phyloP scores from a whole-genome alignment of 2,797 vertebrate genomes.

The Alosa sapidissima region DNA sequence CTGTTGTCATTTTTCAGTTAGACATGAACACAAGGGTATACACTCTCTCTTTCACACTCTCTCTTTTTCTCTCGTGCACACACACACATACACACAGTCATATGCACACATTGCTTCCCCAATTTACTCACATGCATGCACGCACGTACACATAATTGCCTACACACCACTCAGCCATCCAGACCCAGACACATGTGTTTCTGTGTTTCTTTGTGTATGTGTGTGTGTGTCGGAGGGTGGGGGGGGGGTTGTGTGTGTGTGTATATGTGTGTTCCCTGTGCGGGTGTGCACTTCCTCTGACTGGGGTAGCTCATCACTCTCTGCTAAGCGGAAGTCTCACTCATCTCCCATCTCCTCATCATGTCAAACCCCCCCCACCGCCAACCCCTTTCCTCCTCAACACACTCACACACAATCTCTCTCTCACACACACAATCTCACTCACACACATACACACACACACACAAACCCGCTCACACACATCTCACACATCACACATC shows the following conservation, averaged over 20 bases:
- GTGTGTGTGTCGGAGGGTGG: background rate
- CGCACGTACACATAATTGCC: conserved; percentile 15
- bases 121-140: conserved; percentile 14
- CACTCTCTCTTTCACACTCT: background rate
- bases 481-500: conserved; percentile 77
- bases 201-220: conserved; percentile 4
- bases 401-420: background rate
- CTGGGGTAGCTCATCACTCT: conserved; percentile 50
- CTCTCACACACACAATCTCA: background rate
- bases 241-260: background rate
- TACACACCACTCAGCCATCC: conserved; percentile 18
- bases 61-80: background rate
- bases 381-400: conserved; percentile 33
- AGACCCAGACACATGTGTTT: background rate
- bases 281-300: conserved; percentile 11
- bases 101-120: conserved; percentile 3
- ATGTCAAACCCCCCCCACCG: conserved; percentile 61
- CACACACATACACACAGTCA: conserved; percentile 7
- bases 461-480: conserved; percentile 27
- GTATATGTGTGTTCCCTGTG: background rate
- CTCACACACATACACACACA: background rate
- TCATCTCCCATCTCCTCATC: conserved; percentile 70
- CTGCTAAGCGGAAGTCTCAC: conserved; percentile 75
- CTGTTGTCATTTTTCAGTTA: conserved; percentile 18
- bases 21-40: background rate